Percentiles rank a stretch among this genome's conserved stretches.
Conservation (phyloP, 2,113 vertebrate species). For the Hypomesus transpacificus region DNA sequence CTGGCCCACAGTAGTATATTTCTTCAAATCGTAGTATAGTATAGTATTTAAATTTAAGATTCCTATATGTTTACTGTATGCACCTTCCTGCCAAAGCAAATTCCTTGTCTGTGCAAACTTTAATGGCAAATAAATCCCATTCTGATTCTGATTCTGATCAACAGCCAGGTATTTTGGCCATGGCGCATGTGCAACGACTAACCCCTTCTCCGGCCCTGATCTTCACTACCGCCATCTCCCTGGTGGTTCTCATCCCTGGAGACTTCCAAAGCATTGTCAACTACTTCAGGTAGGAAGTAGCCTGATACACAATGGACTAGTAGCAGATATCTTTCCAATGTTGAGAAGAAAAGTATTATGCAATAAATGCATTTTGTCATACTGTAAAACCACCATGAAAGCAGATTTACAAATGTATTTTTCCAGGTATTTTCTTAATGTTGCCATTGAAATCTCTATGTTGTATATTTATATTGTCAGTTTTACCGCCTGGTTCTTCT, state of each 20-base stretch:
- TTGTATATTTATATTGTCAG: conserved; percentile 53
- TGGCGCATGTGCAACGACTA: conserved; percentile 77
- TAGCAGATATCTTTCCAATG: not conserved
- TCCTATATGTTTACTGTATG: no score
- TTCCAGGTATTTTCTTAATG: not conserved
- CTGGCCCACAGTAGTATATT: not conserved
- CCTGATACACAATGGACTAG: not conserved
- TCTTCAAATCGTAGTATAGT: no score
- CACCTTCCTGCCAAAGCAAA: no score
- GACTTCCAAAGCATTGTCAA: conserved; percentile 82
- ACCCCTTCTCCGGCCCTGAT: conserved; percentile 83
- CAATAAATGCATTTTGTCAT: no score
- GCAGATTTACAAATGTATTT: no score
- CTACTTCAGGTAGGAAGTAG: conserved; percentile 75
- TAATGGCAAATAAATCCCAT: no score
- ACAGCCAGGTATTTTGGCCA: conserved; percentile 82
- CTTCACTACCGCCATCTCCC: conserved; percentile 75
- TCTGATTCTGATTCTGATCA: no score
- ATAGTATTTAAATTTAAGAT: no score
- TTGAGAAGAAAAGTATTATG: no score
- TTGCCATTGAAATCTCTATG: conserved; percentile 14
- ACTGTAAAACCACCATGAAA: no score
- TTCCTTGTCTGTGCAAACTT: no score
- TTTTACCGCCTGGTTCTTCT: conserved; percentile 85
- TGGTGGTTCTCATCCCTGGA: conserved; percentile 78